A percentile compares a stretch with the other conserved stretches of the same genome.
phyloP scores from a whole-genome alignment of 2,888 invertebrate species.

The Arrhopalites spinosus region DNA sequence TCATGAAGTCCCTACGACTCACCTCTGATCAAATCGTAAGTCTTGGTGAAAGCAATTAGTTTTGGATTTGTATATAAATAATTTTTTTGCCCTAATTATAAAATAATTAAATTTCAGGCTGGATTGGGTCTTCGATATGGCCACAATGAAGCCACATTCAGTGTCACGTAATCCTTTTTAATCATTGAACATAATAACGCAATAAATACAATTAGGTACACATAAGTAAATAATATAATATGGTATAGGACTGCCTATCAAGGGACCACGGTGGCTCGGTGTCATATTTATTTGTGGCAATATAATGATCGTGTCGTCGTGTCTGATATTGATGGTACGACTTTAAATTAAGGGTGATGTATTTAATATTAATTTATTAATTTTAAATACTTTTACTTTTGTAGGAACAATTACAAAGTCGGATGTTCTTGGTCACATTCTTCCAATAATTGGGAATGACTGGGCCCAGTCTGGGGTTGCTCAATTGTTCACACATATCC shows the following conservation, averaged over 20 bases:
- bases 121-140: conserved; percentile 72
- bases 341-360: too few relatives aligned
- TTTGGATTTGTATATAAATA: too few relatives aligned
- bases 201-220: too few relatives aligned
- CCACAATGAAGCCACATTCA: conserved; percentile 94
- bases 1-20: conserved; percentile 85
- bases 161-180: conserved; percentile 96
- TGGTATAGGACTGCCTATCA: conserved; percentile 90
- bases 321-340: conserved; percentile 84
- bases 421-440: conserved; percentile 95
- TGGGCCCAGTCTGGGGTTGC: conserved; percentile 99
- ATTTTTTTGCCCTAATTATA: too few relatives aligned
- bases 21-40: conserved; percentile 94
- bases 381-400: too few relatives aligned
- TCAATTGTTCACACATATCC: conserved; percentile 94
- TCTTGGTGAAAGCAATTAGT: too few relatives aligned
- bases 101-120: conserved; percentile 27
- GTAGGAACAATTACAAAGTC: conserved; percentile 96
- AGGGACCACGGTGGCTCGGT: conserved; percentile 94
- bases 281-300: conserved; percentile 96
- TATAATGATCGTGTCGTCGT: conserved; percentile 97
- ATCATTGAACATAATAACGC: too few relatives aligned
- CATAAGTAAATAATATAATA: too few relatives aligned
- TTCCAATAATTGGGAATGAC: conserved; percentile 96
- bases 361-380: too few relatives aligned